Evolutionary conservation across 2,888 invertebrate species (phyloP).

Genomic region (Ophion ventricosus): DNA sequence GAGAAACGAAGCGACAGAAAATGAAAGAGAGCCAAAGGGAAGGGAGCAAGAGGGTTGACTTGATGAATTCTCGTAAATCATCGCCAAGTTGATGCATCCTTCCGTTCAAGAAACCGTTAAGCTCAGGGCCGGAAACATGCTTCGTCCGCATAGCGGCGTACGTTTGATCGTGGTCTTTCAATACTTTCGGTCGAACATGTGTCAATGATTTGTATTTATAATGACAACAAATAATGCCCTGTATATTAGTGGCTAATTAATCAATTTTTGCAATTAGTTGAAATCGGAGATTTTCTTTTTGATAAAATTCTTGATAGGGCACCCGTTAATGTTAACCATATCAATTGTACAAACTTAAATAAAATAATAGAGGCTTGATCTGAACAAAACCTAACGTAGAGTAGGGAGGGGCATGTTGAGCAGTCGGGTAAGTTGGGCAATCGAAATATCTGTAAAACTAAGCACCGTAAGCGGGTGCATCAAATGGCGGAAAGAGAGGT

Average conservation of each 20-base stretch:
- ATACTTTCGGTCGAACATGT: constrained; percentile 29
- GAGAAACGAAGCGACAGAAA: constrained; percentile 33
- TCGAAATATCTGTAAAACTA: too few species aligned
- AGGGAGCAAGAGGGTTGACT: constrained; percentile 35
- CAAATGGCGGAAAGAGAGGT: too few species aligned
- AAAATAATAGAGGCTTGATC: too few species aligned
- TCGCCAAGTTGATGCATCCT: constrained; percentile 50
- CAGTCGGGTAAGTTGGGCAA: too few species aligned
- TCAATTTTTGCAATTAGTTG: too few species aligned
- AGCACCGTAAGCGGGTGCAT: too few species aligned
- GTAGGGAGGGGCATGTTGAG: too few species aligned
- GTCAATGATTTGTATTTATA: neutral
- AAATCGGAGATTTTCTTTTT: too few species aligned
- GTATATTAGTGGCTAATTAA: neutral
- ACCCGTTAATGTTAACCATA: too few species aligned
- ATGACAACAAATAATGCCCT: neutral
- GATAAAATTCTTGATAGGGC: too few species aligned
- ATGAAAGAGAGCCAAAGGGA: constrained; percentile 20
- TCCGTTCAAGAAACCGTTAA: constrained; percentile 28
- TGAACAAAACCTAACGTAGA: too few species aligned
- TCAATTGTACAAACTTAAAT: too few species aligned
- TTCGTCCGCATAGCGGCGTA: constrained; percentile 13
- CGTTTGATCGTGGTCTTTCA: constrained; percentile 53
- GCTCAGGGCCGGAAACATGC: constrained; percentile 22
- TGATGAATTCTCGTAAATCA: constrained; percentile 65